A percentile compares a stretch with the other conserved stretches of the same genome.
These are phyloP conservation scores for Dolomedes plantarius DNA, from an alignment of 2,888 invertebrate genomes.

Conservation along the genomic window DNA sequence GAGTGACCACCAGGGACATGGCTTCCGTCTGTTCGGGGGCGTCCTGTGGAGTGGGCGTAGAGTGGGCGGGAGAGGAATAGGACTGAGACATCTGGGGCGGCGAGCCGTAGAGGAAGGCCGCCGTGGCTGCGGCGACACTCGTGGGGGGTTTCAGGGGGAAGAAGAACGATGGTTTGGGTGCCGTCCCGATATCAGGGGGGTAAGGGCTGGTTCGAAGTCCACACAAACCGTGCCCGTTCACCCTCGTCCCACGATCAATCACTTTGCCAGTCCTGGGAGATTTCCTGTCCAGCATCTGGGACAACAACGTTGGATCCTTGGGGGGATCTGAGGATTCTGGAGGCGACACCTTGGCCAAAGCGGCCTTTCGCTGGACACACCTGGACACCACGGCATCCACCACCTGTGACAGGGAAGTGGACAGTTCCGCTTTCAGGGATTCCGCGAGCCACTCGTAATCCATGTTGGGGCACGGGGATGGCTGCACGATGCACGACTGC, in stretches of 20 bases:
- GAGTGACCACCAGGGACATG: constrained; percentile 93
- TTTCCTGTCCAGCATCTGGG: constrained; percentile 82
- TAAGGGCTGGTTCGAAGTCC: constrained; percentile 68
- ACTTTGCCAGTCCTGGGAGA: constrained; percentile 86
- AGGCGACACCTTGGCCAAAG: neutral
- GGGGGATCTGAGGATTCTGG: constrained; percentile 8
- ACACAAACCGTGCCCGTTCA: constrained; percentile 64
- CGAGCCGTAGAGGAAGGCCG: constrained; percentile 64
- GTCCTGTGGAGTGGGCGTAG: constrained; percentile 76
- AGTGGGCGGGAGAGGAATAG: constrained; percentile 70
- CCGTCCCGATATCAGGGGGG: constrained; percentile 64
- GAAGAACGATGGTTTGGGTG: constrained; percentile 65
- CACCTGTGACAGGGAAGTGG: constrained; percentile 87
- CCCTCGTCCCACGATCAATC: constrained; percentile 80
- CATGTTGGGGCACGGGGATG: constrained; percentile 80
- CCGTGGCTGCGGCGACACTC: constrained; percentile 54
- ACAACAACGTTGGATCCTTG: constrained; percentile 65
- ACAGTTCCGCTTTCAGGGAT: constrained; percentile 91
- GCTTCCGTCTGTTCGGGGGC: constrained; percentile 92
- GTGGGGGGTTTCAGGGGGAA: constrained; percentile 67
- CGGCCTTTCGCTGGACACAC: constrained; percentile 81
- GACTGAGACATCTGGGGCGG: constrained; percentile 60
- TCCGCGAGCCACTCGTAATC: constrained; percentile 94
- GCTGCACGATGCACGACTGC: constrained; percentile 69
- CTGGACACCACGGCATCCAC: constrained; percentile 92